Percentiles rank a stretch among this genome's conserved stretches.
phyloP scores from a whole-genome alignment of 1,140 invertebrate species.

The Polyergus mexicanus region DNA sequence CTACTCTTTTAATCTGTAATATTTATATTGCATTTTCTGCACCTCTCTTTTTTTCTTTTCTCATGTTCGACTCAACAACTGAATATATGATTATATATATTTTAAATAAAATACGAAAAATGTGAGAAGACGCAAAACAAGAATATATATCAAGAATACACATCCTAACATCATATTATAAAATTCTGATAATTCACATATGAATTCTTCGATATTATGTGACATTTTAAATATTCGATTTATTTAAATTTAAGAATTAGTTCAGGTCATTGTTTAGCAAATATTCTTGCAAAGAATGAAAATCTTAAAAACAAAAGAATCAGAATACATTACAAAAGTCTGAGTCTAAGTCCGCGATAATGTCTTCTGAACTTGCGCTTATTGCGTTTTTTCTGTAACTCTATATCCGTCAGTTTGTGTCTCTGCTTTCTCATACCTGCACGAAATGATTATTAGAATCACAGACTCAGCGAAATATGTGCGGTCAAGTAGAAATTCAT shows the following conservation, averaged over 20 bases:
- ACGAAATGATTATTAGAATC: slow-evolving; percentile 73
- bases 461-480: slow-evolving; percentile 70
- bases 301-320: slow-evolving; percentile 43
- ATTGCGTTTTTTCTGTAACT: slow-evolving; percentile 75
- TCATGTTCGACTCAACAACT: neutral
- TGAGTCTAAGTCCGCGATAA: neutral
- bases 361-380: slow-evolving; percentile 42
- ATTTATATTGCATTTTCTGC: neutral
- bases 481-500: slow-evolving; percentile 39
- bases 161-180: neutral
- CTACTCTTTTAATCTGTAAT: neutral
- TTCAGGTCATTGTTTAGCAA: neutral
- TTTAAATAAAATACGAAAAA: neutral
- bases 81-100: neutral
- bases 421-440: slow-evolving; percentile 78
- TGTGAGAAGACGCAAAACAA: neutral
- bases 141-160: neutral
- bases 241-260: neutral
- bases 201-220: neutral
- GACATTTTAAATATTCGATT: neutral
- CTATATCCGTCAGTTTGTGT: slow-evolving; percentile 78
- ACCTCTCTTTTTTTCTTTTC: neutral
- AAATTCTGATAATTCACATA: neutral
- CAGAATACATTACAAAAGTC: neutral
- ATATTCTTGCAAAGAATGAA: neutral